These are phyloP conservation scores for Eulacestoma nigropectus DNA, from an alignment of 2,113 vertebrate species.

Conservation along the genomic window DNA sequence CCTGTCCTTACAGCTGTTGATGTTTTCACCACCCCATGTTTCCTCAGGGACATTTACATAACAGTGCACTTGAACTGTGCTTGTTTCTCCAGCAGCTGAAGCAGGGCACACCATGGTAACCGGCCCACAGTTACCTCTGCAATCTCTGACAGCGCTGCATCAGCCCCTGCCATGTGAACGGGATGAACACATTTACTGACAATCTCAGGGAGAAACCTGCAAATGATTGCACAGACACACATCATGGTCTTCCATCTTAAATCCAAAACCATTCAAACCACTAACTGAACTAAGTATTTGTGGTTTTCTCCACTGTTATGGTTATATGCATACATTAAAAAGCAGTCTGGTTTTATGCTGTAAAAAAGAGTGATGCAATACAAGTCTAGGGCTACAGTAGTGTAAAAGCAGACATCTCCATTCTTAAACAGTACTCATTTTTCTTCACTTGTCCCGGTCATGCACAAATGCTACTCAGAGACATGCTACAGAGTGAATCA, in stretches of 20 bases:
- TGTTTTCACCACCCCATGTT: not conserved
- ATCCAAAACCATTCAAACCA: not conserved
- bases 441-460: not conserved
- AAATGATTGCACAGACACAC: not conserved
- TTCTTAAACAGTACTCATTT: not conserved
- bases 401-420: not conserved
- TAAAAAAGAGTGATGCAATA: not conserved
- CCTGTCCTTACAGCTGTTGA: not conserved
- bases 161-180: not conserved
- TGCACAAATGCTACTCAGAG: not conserved
- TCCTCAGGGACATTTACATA: constrained; percentile 27
- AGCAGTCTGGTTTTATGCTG: not conserved
- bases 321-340: not conserved
- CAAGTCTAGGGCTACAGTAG: not conserved
- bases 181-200: not conserved
- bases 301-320: not conserved
- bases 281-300: not conserved
- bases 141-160: accelerated
- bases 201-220: not conserved
- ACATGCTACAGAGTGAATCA: not conserved
- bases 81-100: not conserved
- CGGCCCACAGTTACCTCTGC: not conserved
- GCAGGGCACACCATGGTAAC: not conserved
- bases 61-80: not conserved
- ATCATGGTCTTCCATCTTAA: not conserved